phyloP scores from a whole-genome alignment of 2,113 vertebrate genomes.

The Grus americana region DNA sequence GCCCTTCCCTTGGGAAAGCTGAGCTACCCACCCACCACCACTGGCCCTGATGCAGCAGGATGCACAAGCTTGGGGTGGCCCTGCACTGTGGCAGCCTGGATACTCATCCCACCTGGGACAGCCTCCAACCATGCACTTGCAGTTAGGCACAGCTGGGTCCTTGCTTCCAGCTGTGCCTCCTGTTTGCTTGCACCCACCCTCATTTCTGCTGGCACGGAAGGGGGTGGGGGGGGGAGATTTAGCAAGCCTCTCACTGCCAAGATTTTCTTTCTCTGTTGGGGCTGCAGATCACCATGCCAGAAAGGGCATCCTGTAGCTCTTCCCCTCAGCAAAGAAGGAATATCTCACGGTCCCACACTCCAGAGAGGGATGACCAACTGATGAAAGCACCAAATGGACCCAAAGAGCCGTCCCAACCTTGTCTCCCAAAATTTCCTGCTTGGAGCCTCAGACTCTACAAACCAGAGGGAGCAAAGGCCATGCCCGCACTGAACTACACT shows the following conservation, averaged over 20 bases:
- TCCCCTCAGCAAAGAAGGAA: neutral
- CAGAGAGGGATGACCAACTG: neutral
- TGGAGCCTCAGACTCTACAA: neutral
- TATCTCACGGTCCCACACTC: neutral
- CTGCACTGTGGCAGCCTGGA: neutral
- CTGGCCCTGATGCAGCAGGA: neutral
- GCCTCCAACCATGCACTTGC: too few species aligned
- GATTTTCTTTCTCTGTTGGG: neutral
- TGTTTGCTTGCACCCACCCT: neutral
- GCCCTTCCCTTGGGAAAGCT: neutral
- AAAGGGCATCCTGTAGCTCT: neutral
- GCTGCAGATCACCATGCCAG: neutral
- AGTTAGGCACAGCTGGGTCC: accelerated
- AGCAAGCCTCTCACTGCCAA: accelerated
- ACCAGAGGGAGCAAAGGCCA: neutral
- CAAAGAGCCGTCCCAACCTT: neutral
- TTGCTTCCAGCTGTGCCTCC: neutral
- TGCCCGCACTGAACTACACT: conserved; percentile 17
- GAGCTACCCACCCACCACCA: accelerated
- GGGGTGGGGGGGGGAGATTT: neutral
- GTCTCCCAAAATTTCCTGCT: neutral
- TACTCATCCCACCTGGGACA: neutral
- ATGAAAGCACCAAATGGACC: neutral
- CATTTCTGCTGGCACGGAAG: neutral
- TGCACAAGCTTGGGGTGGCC: neutral